Conservation (phyloP, 2,797 vertebrate species). For the Clangula hyemalis region DNA sequence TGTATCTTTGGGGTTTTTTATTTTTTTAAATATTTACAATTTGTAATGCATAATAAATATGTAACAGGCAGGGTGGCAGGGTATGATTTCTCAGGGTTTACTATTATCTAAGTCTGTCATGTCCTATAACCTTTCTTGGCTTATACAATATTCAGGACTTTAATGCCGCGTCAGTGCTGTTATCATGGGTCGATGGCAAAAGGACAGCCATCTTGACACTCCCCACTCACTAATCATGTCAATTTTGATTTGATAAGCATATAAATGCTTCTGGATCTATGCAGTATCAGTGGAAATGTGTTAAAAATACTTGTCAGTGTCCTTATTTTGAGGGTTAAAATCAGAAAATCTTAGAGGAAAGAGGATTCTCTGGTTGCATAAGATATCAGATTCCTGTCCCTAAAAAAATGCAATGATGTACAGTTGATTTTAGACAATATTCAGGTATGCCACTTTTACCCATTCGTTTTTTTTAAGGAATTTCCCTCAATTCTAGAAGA, state of each 20-base stretch:
- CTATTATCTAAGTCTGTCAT: slow-evolving; percentile 76
- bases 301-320: slow-evolving; percentile 76
- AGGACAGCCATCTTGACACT: slow-evolving; percentile 79
- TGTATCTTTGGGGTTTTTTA: slow-evolving; percentile 61
- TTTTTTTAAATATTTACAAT: slow-evolving; percentile 79
- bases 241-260: slow-evolving; percentile 82
- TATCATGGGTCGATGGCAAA: slow-evolving; percentile 78
- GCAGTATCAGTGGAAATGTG: slow-evolving; percentile 70
- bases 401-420: neutral
- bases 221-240: slow-evolving; percentile 78
- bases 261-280: slow-evolving; percentile 76
- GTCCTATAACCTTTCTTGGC: slow-evolving; percentile 78
- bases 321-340: slow-evolving; percentile 66
- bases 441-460: neutral
- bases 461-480: rapidly evolving
- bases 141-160: slow-evolving; percentile 76
- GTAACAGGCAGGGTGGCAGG: slow-evolving; percentile 67
- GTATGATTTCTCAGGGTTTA: slow-evolving; percentile 73
- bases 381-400: neutral
- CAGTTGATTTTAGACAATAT: neutral
- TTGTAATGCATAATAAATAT: slow-evolving; percentile 81
- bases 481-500: neutral
- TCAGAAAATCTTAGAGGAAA: neutral
- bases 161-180: slow-evolving; percentile 70
- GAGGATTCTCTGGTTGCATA: neutral